Evolutionary conservation across 2,113 vertebrate genomes (phyloP).

Genomic region (Menura novaehollandiae): DNA sequence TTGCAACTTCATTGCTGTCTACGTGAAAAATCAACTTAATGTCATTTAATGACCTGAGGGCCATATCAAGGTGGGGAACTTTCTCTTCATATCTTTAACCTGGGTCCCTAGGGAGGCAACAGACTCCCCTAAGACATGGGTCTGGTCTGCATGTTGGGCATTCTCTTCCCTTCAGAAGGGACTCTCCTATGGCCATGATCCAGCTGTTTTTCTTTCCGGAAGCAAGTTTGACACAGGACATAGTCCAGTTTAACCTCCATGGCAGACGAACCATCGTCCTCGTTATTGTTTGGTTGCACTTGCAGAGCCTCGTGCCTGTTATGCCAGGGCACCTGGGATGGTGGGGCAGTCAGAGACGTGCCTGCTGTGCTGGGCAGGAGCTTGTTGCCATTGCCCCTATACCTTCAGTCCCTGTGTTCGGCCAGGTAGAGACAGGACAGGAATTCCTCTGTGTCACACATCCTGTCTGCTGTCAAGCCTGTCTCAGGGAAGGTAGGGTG

Average conservation of each 20-base stretch:
- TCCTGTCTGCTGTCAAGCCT: neutral
- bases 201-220: neutral
- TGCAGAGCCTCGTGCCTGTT: neutral
- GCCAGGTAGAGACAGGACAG: neutral
- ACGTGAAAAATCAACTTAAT: neutral
- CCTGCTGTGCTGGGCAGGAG: neutral
- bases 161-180: neutral
- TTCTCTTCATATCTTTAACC: neutral
- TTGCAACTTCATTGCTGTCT: neutral
- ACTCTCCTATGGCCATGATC: neutral
- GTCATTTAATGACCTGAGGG: neutral
- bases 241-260: neutral
- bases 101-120: neutral
- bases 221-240: neutral
- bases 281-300: neutral
- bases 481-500: neutral
- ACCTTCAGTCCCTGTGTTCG: neutral
- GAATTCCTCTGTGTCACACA: rapidly evolving
- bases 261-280: neutral
- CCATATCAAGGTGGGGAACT: neutral
- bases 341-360: neutral
- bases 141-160: neutral
- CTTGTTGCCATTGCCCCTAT: neutral
- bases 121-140: neutral
- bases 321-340: neutral